Percentiles rank a stretch among this genome's conserved stretches.
These are phyloP conservation scores for Halcyon chelicuti DNA, from an alignment of 2,797 vertebrate genomes.

Conservation along the genomic window DNA sequence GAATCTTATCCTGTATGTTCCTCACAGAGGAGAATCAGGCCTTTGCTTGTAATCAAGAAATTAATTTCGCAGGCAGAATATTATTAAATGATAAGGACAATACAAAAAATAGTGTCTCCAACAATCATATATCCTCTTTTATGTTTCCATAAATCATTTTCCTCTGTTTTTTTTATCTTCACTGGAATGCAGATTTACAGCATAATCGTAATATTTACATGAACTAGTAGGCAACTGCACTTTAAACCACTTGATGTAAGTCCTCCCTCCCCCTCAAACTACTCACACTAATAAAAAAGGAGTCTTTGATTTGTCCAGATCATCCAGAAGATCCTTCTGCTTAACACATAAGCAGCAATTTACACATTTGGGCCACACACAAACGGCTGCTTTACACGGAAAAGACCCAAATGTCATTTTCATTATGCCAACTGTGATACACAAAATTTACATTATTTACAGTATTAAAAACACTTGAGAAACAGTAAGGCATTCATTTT, in stretches of 20 bases:
- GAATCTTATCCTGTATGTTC: background rate
- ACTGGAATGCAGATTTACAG: background rate
- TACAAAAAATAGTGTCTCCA: background rate
- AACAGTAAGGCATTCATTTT: background rate
- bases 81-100: background rate
- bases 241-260: background rate
- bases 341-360: background rate
- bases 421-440: background rate
- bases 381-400: background rate
- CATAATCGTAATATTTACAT: background rate
- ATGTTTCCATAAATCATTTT: slow-evolving; percentile 3
- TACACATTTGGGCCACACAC: background rate
- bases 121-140: background rate
- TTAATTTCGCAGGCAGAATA: background rate
- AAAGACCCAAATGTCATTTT: background rate
- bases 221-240: background rate
- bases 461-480: slow-evolving; percentile 4
- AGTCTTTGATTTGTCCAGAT: background rate
- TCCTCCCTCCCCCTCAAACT: background rate
- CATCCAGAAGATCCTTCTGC: background rate
- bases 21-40: background rate
- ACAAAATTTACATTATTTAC: slow-evolving; percentile 5
- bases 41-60: background rate
- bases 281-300: background rate
- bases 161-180: background rate